A percentile compares a stretch with the other conserved stretches of the same genome.
Conservation (phyloP, 2,797 vertebrate species). For the Acanthornis magna region DNA sequence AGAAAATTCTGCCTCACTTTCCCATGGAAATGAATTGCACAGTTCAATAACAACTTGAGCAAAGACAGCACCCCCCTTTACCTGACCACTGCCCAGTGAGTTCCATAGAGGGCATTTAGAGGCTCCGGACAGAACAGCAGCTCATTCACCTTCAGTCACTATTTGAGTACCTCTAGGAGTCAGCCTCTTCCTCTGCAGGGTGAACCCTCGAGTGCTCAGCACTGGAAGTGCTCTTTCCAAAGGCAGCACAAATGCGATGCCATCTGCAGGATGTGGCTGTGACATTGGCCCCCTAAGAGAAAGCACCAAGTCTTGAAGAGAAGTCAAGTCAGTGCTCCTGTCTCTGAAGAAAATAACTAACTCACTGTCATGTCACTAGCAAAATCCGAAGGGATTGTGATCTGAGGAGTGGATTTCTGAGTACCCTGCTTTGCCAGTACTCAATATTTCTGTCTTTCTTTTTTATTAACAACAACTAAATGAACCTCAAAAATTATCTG, state of each 20-base stretch:
- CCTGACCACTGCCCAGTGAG: background rate
- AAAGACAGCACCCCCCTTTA: background rate
- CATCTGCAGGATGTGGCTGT: background rate
- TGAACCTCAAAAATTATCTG: slow-evolving; percentile 62
- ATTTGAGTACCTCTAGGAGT: background rate
- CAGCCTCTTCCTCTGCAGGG: background rate
- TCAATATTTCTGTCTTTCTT: slow-evolving; percentile 29
- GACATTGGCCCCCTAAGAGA: background rate
- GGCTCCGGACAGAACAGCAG: background rate
- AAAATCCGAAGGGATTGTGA: background rate
- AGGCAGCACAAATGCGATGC: background rate
- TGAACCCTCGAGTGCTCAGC: background rate
- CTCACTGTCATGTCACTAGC: background rate
- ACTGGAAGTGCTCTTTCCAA: background rate
- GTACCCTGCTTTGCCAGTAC: background rate
- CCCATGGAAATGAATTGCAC: background rate
- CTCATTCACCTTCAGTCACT: background rate
- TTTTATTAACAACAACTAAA: slow-evolving; percentile 53
- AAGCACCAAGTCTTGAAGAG: background rate
- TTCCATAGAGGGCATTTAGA: background rate
- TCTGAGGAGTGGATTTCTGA: slow-evolving; percentile 9
- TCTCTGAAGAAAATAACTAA: slow-evolving; percentile 24
- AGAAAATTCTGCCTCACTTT: background rate
- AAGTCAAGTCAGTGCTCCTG: background rate
- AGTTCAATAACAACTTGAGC: background rate